Conservation (phyloP, 37 sponge, comb jelly and placozoan genomes). For the Axinella damicornis region DNA sequence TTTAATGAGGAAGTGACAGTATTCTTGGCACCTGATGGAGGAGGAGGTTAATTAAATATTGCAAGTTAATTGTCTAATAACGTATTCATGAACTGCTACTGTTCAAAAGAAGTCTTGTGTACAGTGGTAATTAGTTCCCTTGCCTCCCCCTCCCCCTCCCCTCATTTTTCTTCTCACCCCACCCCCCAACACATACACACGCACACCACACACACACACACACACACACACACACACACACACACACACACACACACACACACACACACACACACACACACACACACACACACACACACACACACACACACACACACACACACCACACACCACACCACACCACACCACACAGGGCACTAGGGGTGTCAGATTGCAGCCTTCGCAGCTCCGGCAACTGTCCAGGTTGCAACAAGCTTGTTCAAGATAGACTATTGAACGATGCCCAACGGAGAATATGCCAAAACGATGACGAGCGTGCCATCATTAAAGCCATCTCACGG, state of each 20-base stretch:
- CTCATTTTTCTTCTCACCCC: too few species aligned
- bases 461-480: neutral
- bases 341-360: conserved; percentile 31
- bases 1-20: too few species aligned
- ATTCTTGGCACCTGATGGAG: too few species aligned
- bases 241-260: neutral
- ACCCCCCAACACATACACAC: conserved; percentile 28
- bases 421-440: neutral
- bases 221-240: conserved; percentile 1
- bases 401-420: conserved; percentile 5
- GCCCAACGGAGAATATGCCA: conserved; percentile 1
- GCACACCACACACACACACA: conserved; percentile 38
- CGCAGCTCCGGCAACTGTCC: neutral
- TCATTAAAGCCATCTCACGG: conserved; percentile 30
- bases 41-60: too few species aligned
- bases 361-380: conserved; percentile 1
- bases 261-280: conserved; percentile 7
- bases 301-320: neutral
- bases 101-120: too few species aligned
- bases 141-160: too few species aligned
- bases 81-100: too few species aligned
- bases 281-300: conserved; percentile 2
- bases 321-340: conserved; percentile 12
- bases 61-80: too few species aligned
- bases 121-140: too few species aligned